phyloP scores from a whole-genome alignment of 1,140 invertebrate species.

The Glossosoma conforme region DNA sequence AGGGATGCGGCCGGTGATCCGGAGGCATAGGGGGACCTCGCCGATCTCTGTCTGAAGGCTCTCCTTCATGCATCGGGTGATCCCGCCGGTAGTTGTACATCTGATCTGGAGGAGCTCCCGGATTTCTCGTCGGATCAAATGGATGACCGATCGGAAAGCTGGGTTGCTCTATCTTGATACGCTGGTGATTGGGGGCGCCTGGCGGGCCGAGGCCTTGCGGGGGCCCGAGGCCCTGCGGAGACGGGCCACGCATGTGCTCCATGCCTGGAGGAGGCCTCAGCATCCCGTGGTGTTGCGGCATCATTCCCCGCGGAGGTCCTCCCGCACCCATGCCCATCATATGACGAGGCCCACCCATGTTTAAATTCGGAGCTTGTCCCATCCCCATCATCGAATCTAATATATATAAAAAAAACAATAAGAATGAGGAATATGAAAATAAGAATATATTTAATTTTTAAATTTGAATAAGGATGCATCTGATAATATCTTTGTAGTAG shows the following conservation, averaged over 20 bases:
- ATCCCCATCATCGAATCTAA: no score
- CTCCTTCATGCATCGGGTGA: not conserved
- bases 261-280: conserved; percentile 35
- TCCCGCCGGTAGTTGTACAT: conserved; percentile 1
- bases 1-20: not conserved
- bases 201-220: not conserved
- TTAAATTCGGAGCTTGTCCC: conserved; percentile 14
- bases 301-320: not conserved
- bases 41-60: not conserved
- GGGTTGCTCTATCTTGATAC: not conserved
- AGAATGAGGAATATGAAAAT: no score
- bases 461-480: no score
- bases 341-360: conserved; percentile 9
- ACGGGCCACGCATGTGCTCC: conserved; percentile 30
- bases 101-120: conserved; percentile 8
- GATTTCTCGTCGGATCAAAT: no score
- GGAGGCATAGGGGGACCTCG: not conserved
- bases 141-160: not conserved
- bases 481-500: no score
- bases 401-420: conserved; percentile 8
- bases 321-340: not conserved
- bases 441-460: no score
- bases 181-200: not conserved
- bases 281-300: conserved; percentile 31
- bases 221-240: not conserved